Base-by-base conservation (phyloP, 2,797 vertebrate species). In the Paguma larvata region DNA sequence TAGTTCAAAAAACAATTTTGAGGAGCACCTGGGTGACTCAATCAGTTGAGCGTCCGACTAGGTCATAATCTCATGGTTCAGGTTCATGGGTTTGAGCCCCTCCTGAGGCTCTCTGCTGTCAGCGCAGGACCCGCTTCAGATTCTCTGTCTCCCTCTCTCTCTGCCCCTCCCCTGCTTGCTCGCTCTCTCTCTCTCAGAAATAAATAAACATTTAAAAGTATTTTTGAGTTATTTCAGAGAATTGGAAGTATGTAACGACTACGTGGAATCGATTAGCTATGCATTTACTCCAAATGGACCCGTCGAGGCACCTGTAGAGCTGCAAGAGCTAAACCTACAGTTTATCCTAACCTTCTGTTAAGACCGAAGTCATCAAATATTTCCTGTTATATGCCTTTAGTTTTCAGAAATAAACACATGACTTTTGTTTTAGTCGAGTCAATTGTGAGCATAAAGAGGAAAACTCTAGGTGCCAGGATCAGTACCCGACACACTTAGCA, bases 401-500 rank as follows among this genome's bases (percentile, higher is more conserved):
- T 94, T 84, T 94, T 87, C 34, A 16, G 51, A 95, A 46, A 70
- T 77, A 68, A 85, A 85, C 38, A 56, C 16, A 34, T 73, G 79
- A 9, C 6, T 67, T 92, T 16, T 85, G 30, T 41, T 3, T 84
- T 75, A 56, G 18, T 27, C 94, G 38, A 1, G 4, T 30, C 21
- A 89, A 16, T 88, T 32, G 5, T 53, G 44, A 91, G 2, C 34
- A 85, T 8, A 65, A 12, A 94, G 46, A n/a, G 0, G 14, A 75
- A 63, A 38, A 56, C 27, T 32, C 51, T 38, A 59, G n/a, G 7
- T 1, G 25, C 23, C 46, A 12, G 14, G 80, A 14, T 80, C 44
- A 73, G 51, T 87, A 53, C 5, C 23, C 79, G 53, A 59, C 7
- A 65, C 1, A 44, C 23, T 73, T 87, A 32, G 44, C 4, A 9